These are phyloP conservation scores for Sinohyriopsis cumingii DNA, from an alignment of 2,888 invertebrate species.

Conservation along the genomic window DNA sequence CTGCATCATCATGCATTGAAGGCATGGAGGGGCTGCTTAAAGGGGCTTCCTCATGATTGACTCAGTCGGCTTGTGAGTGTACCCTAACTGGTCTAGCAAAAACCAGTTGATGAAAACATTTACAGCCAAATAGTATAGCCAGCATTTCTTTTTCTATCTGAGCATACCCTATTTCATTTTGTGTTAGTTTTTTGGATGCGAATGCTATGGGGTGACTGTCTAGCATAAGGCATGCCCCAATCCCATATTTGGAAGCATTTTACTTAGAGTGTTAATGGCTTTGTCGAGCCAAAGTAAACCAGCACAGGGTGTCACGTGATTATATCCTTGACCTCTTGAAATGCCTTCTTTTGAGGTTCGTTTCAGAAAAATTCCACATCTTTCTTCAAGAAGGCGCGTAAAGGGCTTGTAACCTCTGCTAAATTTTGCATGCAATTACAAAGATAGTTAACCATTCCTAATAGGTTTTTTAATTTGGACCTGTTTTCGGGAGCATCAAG, in stretches of 20 bases:
- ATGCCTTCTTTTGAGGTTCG: too few species aligned
- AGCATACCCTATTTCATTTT: conserved; percentile 29
- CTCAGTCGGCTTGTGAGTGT: conserved; percentile 24
- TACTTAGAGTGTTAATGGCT: too few species aligned
- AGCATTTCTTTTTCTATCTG: conserved; percentile 43
- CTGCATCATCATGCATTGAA: conserved; percentile 23
- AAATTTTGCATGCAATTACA: too few species aligned
- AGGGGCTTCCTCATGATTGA: conserved; percentile 25
- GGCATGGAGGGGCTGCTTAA: conserved; percentile 16
- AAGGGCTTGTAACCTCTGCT: too few species aligned
- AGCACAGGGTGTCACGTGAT: too few species aligned
- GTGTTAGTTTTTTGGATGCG: conserved; percentile 23
- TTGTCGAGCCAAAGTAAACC: too few species aligned
- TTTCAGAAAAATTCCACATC: too few species aligned
- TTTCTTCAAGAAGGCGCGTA: too few species aligned
- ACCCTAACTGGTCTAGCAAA: conserved; percentile 18
- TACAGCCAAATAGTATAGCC: conserved; percentile 18
- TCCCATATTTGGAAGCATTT: conserved; percentile 32
- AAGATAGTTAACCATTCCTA: conserved; percentile 29
- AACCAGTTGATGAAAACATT: conserved; percentile 31
- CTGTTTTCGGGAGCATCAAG: too few species aligned
- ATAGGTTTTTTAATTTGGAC: conserved; percentile 19
- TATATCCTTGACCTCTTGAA: too few species aligned
- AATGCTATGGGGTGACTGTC: conserved; percentile 30
- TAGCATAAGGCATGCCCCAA: conserved; percentile 31